Base-by-base conservation (phyloP, 2,888 invertebrate species). In the Ceramica pisi region DNA sequence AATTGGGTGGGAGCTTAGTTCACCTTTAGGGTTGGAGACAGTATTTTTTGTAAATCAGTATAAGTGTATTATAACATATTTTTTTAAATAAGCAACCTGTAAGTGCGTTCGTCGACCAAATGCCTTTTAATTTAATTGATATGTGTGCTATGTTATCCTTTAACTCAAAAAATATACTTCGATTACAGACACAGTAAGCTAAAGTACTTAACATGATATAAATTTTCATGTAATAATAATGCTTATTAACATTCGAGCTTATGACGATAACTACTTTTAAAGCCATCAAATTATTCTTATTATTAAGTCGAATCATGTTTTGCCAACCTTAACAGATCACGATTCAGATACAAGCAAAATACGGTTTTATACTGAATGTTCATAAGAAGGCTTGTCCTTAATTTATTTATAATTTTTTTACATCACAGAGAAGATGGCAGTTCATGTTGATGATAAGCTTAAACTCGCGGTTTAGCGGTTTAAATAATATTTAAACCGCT, bases 1-100 rank as follows among this genome's bases (percentile, higher is more conserved):
- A 94, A 94, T 94, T 94, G 94, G 94, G 94, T 95, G 95, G 95
- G 95, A 92, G 91, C 89, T 86, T 83, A 90, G 86, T 86, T 91
- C 89, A 88, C 71, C 48, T 84, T 69, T 89, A 93, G 94, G 93
- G 93, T 86, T 93, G 92, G 31, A 76, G 53, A 59, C 50, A 50
- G 55, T 71, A 21, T 78, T 62, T 60, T 63, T 55, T 60, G 53
- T 35, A 64, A 19, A 31, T 31, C 26, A 6, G 12, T 67, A 55
- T 21, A 48, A 65, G 56, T 21, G 23, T 46, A 46, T 46, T 41
- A 14, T 10, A 41, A 21, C 1, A 63, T 21, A 31, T 31, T 38
- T 1, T 41, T n/a, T 9, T 50, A 31, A 75, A 46, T 46, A 21
- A 50, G 6, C 7, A 23, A 38, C 9, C 6, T 48, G 5, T 23